Conservation (phyloP, 2,888 invertebrate genomes). For the Coremacera marginata region DNA sequence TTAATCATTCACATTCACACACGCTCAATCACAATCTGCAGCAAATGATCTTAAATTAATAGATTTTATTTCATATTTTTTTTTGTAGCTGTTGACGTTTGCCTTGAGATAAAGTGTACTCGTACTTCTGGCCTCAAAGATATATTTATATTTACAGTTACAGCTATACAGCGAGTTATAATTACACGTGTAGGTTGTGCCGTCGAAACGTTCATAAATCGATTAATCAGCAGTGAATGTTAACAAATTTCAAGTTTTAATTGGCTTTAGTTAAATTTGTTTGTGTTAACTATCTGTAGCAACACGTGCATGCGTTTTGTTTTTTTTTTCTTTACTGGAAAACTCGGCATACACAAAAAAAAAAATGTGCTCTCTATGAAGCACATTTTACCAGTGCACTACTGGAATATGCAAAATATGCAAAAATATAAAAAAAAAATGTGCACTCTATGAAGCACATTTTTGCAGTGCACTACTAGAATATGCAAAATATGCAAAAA, state of each 20-base stretch:
- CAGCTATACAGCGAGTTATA: background rate
- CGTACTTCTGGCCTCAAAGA: background rate
- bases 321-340: too few relatives aligned
- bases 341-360: too few relatives aligned
- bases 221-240: background rate
- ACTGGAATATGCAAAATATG: too few relatives aligned
- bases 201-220: background rate
- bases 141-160: background rate
- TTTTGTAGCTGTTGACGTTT: background rate
- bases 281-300: background rate
- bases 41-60: conserved; percentile 16
- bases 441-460: too few relatives aligned
- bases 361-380: too few relatives aligned
- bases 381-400: too few relatives aligned
- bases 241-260: background rate
- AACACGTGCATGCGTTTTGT: too few relatives aligned
- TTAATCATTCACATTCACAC: background rate
- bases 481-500: too few relatives aligned
- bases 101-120: background rate
- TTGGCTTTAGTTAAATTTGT: background rate
- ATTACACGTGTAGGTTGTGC: background rate
- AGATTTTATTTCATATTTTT: background rate
- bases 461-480: too few relatives aligned
- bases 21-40: background rate
- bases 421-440: too few relatives aligned